A percentile compares a stretch with the other conserved stretches of the same genome.
phyloP scores from a whole-genome alignment of 2,888 invertebrate genomes.

The Pristionchus arcanus region DNA sequence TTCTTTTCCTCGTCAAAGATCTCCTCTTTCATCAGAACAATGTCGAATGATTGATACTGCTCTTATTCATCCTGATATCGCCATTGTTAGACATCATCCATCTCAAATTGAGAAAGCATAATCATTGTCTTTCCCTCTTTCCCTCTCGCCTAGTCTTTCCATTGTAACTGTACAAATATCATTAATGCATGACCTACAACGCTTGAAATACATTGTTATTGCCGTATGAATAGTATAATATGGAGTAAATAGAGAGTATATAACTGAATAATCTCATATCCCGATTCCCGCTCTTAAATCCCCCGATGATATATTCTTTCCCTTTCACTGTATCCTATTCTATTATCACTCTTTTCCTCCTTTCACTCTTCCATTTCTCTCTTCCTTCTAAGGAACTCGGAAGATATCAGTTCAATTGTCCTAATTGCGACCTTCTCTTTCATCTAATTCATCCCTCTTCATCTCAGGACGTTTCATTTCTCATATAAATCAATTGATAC shows the following conservation, averaged over 20 bases:
- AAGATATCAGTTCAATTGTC: conserved; percentile 41
- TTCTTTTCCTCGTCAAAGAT: conserved; percentile 46
- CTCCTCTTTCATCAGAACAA: conserved; percentile 53
- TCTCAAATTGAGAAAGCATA: conserved; percentile 49
- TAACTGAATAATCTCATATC: not conserved
- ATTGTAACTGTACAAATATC: conserved; percentile 32
- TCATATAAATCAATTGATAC: conserved; percentile 41
- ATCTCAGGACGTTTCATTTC: conserved; percentile 3
- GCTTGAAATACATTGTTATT: not conserved
- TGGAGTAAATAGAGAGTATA: conserved; percentile 37
- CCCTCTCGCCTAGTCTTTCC: conserved; percentile 22
- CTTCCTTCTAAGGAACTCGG: not conserved
- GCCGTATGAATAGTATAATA: conserved; percentile 19
- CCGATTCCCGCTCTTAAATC: not conserved
- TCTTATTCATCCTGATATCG: conserved; percentile 39
- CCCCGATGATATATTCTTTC: conserved; percentile 6
- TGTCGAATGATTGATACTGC: conserved; percentile 49
- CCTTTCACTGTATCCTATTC: conserved; percentile 21
- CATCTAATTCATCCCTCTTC: conserved; percentile 7
- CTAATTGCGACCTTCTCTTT: conserved; percentile 33
- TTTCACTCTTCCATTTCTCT: not conserved
- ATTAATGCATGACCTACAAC: not conserved
- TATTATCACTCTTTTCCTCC: conserved; percentile 35
- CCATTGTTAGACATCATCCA: conserved; percentile 5
- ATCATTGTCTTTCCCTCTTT: not conserved